A percentile compares a stretch with the other conserved stretches of the same genome.
phyloP scores from a whole-genome alignment of 2,888 invertebrate genomes.

The Drosophila anomalata region DNA sequence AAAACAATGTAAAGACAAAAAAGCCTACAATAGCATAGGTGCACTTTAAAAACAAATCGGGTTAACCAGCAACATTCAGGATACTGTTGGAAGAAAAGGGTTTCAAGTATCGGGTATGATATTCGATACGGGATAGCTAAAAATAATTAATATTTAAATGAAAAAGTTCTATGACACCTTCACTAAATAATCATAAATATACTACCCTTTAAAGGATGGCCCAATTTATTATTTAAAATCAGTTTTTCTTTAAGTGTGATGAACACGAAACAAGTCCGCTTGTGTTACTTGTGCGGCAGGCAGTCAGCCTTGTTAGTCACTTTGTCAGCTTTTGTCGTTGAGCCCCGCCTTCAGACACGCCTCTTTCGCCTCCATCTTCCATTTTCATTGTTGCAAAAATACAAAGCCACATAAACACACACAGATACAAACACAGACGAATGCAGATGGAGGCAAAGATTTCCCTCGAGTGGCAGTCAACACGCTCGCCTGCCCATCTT shows the following conservation, averaged over 20 bases:
- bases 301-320: conserved; percentile 62
- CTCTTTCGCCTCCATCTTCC: conserved; percentile 4
- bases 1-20: conserved; percentile 55
- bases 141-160: no score
- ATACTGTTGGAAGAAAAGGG: no score
- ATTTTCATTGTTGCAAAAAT: conserved; percentile 33
- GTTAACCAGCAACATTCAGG: background rate
- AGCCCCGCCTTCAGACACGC: conserved; percentile 11
- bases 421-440: conserved; percentile 5
- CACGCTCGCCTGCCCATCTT: conserved; percentile 40
- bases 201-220: background rate
- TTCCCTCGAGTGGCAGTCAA: conserved; percentile 62
- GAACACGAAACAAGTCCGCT: conserved; percentile 31
- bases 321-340: conserved; percentile 65
- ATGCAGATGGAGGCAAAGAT: conserved; percentile 44
- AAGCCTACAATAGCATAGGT: conserved; percentile 20
- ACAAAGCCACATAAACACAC: conserved; percentile 16
- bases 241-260: conserved; percentile 1
- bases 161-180: no score
- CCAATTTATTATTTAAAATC: background rate
- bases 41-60: background rate
- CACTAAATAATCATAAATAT: no score
- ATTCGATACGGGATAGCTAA: background rate
- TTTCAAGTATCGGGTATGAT: background rate
- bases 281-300: conserved; percentile 34